Evolutionary conservation across 2,888 invertebrate species (phyloP).

Genomic region (Abrostola triplasia): DNA sequence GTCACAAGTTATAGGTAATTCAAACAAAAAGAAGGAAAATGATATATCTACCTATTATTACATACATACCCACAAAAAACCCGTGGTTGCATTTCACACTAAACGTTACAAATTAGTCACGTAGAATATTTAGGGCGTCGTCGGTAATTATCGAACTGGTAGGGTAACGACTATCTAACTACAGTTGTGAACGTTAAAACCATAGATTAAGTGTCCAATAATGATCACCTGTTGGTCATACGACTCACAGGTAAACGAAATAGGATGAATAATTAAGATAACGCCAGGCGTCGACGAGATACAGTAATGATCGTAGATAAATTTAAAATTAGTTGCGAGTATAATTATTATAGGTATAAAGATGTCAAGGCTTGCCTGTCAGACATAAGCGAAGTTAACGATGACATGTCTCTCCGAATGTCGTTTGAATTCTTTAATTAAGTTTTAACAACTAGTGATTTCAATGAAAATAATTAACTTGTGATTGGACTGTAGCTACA

Average conservation of each 20-base stretch:
- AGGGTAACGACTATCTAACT: conserved; percentile 48
- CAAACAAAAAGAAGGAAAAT: conserved; percentile 25
- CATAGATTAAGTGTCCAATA: conserved; percentile 47
- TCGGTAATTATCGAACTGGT: conserved; percentile 52
- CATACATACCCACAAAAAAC: conserved; percentile 21
- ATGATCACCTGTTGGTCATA: conserved; percentile 50
- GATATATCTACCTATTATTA: conserved; percentile 1
- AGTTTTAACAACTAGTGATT: background rate
- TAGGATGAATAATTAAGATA: conserved; percentile 73
- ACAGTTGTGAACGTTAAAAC: conserved; percentile 25
- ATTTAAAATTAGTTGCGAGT: conserved; percentile 41
- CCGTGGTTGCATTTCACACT: conserved; percentile 27
- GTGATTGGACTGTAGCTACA: too few relatives aligned
- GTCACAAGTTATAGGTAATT: conserved; percentile 8
- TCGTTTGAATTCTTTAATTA: conserved; percentile 1
- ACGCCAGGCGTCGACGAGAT: conserved; percentile 67
- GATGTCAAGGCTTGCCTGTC: conserved; percentile 61
- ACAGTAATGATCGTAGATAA: conserved; percentile 61
- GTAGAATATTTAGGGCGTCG: conserved; percentile 59
- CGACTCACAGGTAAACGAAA: conserved; percentile 59
- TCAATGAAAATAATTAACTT: too few relatives aligned
- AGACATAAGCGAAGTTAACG: conserved; percentile 28
- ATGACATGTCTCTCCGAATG: conserved; percentile 16
- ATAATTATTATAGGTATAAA: conserved; percentile 49
- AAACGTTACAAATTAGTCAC: conserved; percentile 39